Conservation (phyloP, 1,140 invertebrate genomes). For the Archivesica marissinica region DNA sequence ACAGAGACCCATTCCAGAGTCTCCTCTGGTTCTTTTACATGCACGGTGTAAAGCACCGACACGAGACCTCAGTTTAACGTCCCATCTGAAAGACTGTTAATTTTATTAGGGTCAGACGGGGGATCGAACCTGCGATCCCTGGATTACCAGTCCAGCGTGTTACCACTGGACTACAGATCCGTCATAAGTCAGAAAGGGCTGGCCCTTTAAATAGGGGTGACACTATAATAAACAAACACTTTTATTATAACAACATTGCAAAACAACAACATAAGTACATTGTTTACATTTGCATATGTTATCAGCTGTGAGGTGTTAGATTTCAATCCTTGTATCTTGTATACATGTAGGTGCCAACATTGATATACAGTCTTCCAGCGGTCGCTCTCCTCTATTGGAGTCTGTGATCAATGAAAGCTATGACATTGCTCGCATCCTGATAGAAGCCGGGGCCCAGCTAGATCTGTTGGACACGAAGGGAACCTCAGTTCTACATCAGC, state of each 20-base stretch:
- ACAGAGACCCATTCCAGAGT: too few species aligned
- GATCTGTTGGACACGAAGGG: slow-evolving; percentile 64
- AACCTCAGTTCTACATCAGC: slow-evolving; percentile 58
- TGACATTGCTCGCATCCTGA: slow-evolving; percentile 20
- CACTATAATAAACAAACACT: too few species aligned
- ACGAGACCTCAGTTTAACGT: too few species aligned
- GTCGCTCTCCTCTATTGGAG: slow-evolving; percentile 32
- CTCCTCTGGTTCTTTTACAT: too few species aligned
- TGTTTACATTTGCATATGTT: neutral
- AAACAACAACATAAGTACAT: neutral
- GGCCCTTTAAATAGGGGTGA: too few species aligned
- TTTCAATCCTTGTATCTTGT: neutral
- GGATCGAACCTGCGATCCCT: too few species aligned
- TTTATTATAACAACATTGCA: neutral
- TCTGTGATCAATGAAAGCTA: slow-evolving; percentile 32
- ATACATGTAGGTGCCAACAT: slow-evolving; percentile 23
- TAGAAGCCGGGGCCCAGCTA: slow-evolving; percentile 63
- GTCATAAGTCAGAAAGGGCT: too few species aligned
- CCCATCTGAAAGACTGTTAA: too few species aligned
- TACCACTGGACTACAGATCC: too few species aligned
- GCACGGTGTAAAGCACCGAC: too few species aligned
- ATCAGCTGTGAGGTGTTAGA: neutral
- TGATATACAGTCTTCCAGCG: slow-evolving; percentile 48
- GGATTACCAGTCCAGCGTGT: too few species aligned
- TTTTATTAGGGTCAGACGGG: too few species aligned